Percentiles rank a stretch among this genome's conserved stretches.
Evolutionary conservation across 2,888 invertebrate genomes (phyloP).

Genomic region (Drosophila nr. fundita): DNA sequence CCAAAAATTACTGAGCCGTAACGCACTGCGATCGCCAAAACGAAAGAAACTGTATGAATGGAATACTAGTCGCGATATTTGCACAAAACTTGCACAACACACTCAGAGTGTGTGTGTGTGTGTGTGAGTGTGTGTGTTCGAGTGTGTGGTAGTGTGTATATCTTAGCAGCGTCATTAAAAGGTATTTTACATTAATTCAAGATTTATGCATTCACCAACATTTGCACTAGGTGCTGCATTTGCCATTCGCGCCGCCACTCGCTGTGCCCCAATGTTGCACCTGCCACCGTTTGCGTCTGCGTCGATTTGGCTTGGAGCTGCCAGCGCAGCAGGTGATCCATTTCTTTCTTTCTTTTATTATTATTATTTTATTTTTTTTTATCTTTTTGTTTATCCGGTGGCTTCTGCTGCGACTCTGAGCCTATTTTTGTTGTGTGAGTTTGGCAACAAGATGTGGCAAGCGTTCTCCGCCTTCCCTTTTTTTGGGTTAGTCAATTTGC

Average conservation of each 20-base stretch:
- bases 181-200: conserved; percentile 82
- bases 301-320: conserved; percentile 51
- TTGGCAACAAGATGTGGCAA: conserved; percentile 69
- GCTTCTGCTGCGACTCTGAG: conserved; percentile 38
- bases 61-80: conserved; percentile 66
- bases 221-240: conserved; percentile 70
- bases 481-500: conserved; percentile 66
- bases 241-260: conserved; percentile 67
- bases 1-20: conserved; percentile 75
- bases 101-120: conserved; percentile 33
- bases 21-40: conserved; percentile 69
- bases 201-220: conserved; percentile 80
- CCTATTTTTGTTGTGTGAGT: conserved; percentile 57
- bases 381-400: conserved; percentile 66
- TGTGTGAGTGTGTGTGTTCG: conserved; percentile 33
- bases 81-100: conserved; percentile 64
- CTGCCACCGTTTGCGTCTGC: conserved; percentile 39
- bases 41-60: conserved; percentile 74
- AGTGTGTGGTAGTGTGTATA: conserved; percentile 39
- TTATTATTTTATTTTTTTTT: conserved; percentile 26
- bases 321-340: conserved; percentile 76
- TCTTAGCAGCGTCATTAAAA: conserved; percentile 78
- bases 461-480: conserved; percentile 13
- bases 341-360: conserved; percentile 52
- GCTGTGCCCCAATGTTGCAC: conserved; percentile 34